Percentiles rank a stretch among this genome's conserved stretches.
These are phyloP conservation scores for Gymnosoma rotundatum DNA, from an alignment of 2,888 invertebrate genomes.

Conservation along the genomic window DNA sequence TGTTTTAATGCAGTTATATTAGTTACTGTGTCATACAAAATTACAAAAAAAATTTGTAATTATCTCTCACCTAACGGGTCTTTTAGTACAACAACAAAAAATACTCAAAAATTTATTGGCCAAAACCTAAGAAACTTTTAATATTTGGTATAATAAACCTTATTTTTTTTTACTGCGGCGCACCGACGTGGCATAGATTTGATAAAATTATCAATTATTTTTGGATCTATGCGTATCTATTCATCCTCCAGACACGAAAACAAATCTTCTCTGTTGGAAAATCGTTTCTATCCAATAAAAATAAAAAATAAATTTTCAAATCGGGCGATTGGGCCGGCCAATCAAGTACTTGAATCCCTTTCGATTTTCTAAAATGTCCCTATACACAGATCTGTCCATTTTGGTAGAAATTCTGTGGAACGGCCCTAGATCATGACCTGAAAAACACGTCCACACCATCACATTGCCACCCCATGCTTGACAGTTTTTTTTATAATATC, in stretches of 20 bases:
- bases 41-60: background rate
- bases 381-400: constrained; percentile 21
- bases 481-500: too few species aligned
- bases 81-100: too few species aligned
- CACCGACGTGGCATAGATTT: constrained; percentile 9
- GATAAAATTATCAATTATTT: constrained; percentile 16
- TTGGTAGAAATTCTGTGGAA: constrained; percentile 20
- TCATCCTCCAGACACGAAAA: constrained; percentile 24
- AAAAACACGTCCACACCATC: too few species aligned
- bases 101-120: background rate
- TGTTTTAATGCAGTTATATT: too few species aligned
- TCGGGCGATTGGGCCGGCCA: constrained; percentile 17
- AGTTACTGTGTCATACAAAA: too few species aligned
- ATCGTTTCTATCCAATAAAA: constrained; percentile 11
- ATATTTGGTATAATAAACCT: background rate
- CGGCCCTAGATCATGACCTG: background rate
- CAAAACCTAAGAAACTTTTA: constrained; percentile 17
- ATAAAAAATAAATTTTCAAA: constrained; percentile 13
- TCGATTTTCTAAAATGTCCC: constrained; percentile 26
- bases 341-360: constrained; percentile 10
- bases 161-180: constrained; percentile 9
- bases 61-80: too few species aligned
- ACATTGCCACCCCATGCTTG: too few species aligned
- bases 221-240: constrained; percentile 23
- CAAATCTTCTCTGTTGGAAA: constrained; percentile 19